Base-by-base conservation (phyloP, 2,797 vertebrate genomes). In the Oryzias sinensis region DNA sequence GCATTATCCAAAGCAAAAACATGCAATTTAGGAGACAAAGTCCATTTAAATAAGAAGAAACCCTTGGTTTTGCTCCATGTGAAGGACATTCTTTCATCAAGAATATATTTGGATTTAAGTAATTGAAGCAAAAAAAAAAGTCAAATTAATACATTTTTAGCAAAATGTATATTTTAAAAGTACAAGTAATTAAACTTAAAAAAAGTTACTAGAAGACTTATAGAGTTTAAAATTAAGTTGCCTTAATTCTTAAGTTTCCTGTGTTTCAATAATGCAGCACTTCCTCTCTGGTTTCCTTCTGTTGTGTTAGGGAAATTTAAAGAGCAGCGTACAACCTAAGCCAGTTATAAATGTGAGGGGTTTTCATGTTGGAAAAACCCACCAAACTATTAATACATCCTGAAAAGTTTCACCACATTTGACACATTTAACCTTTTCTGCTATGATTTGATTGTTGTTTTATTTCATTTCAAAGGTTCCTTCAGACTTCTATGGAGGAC, bases 211-310 rank as follows among this genome's bases (percentile, higher is more conserved):
- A 25, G 15, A 62, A 59, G 16, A 14, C 2, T 0, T 22, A 22
- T 22, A 22, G 49, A 14, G 22, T 37, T 57, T 20, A 45, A 46
- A 53, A 50, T 47, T 22, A 63, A 49, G 54, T 60, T 54, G 53
- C 41, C 47, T 65, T 40, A 49, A 56, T 62, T 77, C 61, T 56
- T 45, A 43, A 29, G 72, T 76, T 74, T 80, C 67, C 4, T 0
- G n/a, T 49, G 63, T 2, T 67, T 90, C 42, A 86, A 84, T 87
- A 74, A 88, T 79, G 42, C 65, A 87, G 46, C 22, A 43, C 13
- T 20, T 46, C 58, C 37, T 79, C 77, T 89, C 70, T 1, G 59
- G 66, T 88, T 79, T 80, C 86, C 77, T 27, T 63, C 63, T 76
- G 45, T 82, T 81, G 75, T 76, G 5, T 49, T 48, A 49, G 55